Percentiles rank a stretch among this genome's conserved stretches.
phyloP scores from a whole-genome alignment of 1,140 invertebrate species.

The Thrips palmi region DNA sequence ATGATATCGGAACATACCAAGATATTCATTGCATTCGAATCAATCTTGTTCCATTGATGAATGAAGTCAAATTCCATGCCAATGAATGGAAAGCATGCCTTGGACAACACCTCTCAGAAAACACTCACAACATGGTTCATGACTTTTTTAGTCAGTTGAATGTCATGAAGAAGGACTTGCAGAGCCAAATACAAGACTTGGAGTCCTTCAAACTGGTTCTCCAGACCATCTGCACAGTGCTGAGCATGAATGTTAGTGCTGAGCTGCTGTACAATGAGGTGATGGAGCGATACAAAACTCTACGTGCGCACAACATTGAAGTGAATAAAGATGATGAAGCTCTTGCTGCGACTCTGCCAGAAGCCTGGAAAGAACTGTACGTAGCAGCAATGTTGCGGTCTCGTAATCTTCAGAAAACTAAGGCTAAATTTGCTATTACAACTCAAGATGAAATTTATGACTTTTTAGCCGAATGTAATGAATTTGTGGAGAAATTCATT shows the following conservation, averaged over 20 bases:
- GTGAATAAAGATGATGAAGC: constrained; percentile 20
- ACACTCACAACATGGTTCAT: constrained; percentile 39
- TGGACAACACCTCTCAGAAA: constrained; percentile 35
- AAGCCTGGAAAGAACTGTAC: constrained; percentile 46
- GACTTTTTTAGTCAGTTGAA: constrained; percentile 38
- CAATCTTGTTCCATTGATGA: constrained; percentile 41
- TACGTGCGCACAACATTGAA: constrained; percentile 32
- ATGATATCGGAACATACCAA: constrained; percentile 32
- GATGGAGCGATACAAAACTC: constrained; percentile 38
- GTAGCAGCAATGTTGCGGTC: constrained; percentile 36
- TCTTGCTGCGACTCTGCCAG: constrained; percentile 34
- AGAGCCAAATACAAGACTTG: constrained; percentile 30
- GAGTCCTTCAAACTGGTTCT: constrained; percentile 71
- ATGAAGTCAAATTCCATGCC: constrained; percentile 41
- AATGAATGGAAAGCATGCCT: constrained; percentile 48
- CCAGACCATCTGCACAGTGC: constrained; percentile 55
- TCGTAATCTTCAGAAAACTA: constrained; percentile 47
- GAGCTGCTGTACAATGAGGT: constrained; percentile 51
- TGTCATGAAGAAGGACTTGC: constrained; percentile 18
- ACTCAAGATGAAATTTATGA: constrained; percentile 49
- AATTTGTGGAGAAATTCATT: constrained; percentile 54
- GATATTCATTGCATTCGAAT: constrained; percentile 45
- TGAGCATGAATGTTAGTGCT: constrained; percentile 47
- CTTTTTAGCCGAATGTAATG: constrained; percentile 41
- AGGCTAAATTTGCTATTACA: constrained; percentile 58